Evolutionary conservation across 2,113 vertebrate species (phyloP).

Genomic region (Ptilorrhoa leucosticta): DNA sequence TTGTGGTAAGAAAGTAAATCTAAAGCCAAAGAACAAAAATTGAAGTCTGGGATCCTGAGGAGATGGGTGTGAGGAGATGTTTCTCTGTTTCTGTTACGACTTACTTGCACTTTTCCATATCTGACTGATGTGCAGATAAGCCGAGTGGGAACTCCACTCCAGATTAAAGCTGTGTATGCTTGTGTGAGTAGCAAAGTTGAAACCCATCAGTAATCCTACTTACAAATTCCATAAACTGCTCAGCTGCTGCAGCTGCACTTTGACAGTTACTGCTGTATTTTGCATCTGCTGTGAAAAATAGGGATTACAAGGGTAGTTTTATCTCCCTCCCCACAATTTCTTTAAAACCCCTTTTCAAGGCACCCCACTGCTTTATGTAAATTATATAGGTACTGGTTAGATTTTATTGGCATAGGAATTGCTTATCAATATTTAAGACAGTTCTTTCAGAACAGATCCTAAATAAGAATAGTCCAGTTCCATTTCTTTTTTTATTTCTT

Average conservation of each 20-base stretch:
- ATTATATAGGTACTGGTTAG: neutral
- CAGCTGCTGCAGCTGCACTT: neutral
- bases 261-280: neutral
- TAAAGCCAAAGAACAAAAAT: neutral
- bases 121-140: neutral
- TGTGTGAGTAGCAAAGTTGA: neutral
- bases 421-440: neutral
- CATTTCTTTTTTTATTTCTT: neutral
- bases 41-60: neutral
- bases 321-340: neutral
- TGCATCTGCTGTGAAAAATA: neutral
- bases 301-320: neutral
- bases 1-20: neutral
- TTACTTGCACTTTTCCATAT: neutral
- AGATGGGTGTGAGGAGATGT: neutral
- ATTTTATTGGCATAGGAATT: neutral
- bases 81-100: neutral
- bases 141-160: neutral
- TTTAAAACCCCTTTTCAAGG: neutral
- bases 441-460: neutral
- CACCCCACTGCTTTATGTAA: neutral
- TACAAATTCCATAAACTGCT: neutral
- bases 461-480: neutral
- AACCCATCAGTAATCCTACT: neutral
- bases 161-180: neutral